Conservation (phyloP, 2,888 invertebrate genomes). For the Glyphotaelius pellucidus region DNA sequence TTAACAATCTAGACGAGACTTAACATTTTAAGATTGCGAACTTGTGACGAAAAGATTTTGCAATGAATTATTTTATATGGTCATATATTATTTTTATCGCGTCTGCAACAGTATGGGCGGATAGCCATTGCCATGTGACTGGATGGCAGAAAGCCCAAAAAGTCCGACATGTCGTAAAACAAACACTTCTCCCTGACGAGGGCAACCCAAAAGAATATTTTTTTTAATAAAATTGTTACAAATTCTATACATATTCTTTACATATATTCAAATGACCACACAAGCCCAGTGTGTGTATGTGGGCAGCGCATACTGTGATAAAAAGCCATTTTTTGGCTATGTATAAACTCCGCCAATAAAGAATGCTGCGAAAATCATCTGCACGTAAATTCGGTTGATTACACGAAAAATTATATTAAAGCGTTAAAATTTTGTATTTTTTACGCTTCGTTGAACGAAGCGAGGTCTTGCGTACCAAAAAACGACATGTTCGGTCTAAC, state of each 20-base stretch:
- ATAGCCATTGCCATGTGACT: neutral
- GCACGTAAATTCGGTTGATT: neutral
- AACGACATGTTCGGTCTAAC: neutral
- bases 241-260: too few species aligned
- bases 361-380: neutral
- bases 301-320: neutral
- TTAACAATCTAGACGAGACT: neutral
- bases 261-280: neutral
- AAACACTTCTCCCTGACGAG: neutral
- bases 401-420: neutral
- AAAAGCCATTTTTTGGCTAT: neutral
- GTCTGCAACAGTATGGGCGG: neutral
- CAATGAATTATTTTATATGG: neutral
- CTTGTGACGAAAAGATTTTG: neutral
- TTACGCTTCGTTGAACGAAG: neutral
- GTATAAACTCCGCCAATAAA: neutral
- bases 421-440: neutral
- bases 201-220: neutral
- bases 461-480: neutral
- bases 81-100: conserved; percentile 15
- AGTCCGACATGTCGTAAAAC: neutral
- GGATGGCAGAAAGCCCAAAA: neutral
- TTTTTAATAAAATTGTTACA: neutral
- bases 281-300: neutral
- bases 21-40: neutral